phyloP scores from a whole-genome alignment of 1,140 invertebrate species.

The Bradysia coprophila region DNA sequence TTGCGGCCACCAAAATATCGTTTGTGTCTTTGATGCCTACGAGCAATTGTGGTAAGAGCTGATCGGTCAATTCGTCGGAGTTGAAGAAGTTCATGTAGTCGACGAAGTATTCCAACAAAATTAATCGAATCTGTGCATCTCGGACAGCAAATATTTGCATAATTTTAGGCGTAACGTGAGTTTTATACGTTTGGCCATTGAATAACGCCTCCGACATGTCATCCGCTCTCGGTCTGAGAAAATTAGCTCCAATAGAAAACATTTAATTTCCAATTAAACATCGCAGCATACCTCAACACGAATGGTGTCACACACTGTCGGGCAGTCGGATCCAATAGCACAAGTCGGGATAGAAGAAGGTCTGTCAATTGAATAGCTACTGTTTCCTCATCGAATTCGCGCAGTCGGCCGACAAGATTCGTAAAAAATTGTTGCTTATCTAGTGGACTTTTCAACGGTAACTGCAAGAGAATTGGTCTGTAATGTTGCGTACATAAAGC shows the following conservation, averaged over 20 bases:
- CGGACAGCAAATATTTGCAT: constrained; percentile 57
- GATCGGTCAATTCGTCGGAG: constrained; percentile 42
- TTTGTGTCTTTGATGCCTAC: constrained; percentile 67
- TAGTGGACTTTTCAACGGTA: constrained; percentile 52
- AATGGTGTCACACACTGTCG: constrained; percentile 52
- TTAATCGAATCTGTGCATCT: constrained; percentile 49
- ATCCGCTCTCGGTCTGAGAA: constrained; percentile 41
- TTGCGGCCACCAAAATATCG: constrained; percentile 58
- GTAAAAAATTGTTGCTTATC: constrained; percentile 63
- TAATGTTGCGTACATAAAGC: too few relatives aligned
- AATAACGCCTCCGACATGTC: constrained; percentile 31
- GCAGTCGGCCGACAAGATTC: constrained; percentile 40
- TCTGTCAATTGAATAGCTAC: constrained; percentile 57
- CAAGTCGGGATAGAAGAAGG: constrained; percentile 59
- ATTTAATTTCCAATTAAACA: too few relatives aligned
- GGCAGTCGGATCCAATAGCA: constrained; percentile 59
- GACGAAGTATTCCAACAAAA: constrained; percentile 50
- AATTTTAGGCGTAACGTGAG: constrained; percentile 48
- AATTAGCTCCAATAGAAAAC: too few relatives aligned
- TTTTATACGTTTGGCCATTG: constrained; percentile 39
- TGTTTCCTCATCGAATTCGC: constrained; percentile 50
- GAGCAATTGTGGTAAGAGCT: constrained; percentile 56
- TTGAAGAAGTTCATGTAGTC: constrained; percentile 48
- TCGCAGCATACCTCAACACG: too few relatives aligned
- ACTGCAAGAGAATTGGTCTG: too few relatives aligned